Base-by-base conservation (phyloP, 1,140 invertebrate species). In the Monomorium pharaonis region DNA sequence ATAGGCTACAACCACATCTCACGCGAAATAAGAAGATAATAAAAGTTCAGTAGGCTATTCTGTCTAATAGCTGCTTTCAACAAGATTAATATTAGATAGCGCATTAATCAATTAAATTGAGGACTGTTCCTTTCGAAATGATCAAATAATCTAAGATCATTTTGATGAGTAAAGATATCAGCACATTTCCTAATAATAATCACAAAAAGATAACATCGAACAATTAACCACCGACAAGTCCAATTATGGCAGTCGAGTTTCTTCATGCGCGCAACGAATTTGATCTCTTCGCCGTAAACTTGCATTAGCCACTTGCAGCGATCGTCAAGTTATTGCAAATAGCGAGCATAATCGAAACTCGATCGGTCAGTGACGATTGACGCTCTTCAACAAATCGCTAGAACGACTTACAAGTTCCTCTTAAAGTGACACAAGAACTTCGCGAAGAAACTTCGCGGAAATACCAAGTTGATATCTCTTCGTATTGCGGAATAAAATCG, bases 381-480 rank as follows among this genome's bases (percentile, higher is more conserved):
- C 3, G 3, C 3, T 44, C 30, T 14, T 60, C 14, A 10, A 60
- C 12, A 30, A 77, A 67, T 49, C 12, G 30, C 9, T 42, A n/a
- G 18, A 54, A 54, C 21, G 4, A 44, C 10, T 84, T 21, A 18
- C 33, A 24, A 54, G 30, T 72, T 70, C 47, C 14, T 63, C 14
- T 77, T 30, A 24, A 33, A 49, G 30, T 21, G 27, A 63, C 14
- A 49, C n/a, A 60, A 33, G 18, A 84, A 78, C 44, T 37, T 21
- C 7, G 18, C n/a, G 10, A 76, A 76, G 18, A 77, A 77, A 65
- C 44, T 51, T 49, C 16, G n/a, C 2, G 62, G 9, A 49, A 84
- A 77, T 65, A 49, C 12, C 1, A 63, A 56, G 18, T 10, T 27
- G 47, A 12, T 10, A 44, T 30, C 65, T 80, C 70, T 12, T 24